Evolutionary conservation across 2,888 invertebrate genomes (phyloP).

Genomic region (Camptogramma bilineatum): DNA sequence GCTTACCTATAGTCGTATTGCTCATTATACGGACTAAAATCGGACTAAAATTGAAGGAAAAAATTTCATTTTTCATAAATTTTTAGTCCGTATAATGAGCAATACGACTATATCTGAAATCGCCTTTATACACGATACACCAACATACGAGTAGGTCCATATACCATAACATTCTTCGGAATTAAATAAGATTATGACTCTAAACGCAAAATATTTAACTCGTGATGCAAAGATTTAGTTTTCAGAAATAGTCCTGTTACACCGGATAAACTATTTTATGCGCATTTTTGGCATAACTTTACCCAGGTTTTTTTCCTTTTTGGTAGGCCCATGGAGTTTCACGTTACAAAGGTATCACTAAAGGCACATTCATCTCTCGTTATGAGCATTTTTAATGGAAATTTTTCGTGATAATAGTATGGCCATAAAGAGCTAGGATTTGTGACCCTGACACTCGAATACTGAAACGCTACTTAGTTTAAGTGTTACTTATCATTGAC

Average conservation of each 20-base stretch:
- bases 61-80: too few species aligned
- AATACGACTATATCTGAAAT: too few species aligned
- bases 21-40: too few species aligned
- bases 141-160: too few species aligned
- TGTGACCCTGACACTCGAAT: slow-evolving; percentile 3
- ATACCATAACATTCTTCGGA: too few species aligned
- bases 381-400: slow-evolving; percentile 43
- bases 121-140: too few species aligned
- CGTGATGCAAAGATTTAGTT: neutral
- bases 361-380: slow-evolving; percentile 43
- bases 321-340: slow-evolving; percentile 37
- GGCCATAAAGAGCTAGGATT: slow-evolving; percentile 32
- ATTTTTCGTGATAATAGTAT: slow-evolving; percentile 29
- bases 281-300: neutral
- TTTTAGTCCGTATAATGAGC: too few species aligned
- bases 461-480: too few species aligned
- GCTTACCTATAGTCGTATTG: too few species aligned
- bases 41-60: too few species aligned
- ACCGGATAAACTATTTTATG: neutral
- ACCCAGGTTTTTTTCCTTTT: neutral
- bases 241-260: neutral
- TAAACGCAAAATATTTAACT: neutral
- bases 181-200: too few species aligned
- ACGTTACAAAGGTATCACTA: slow-evolving; percentile 55
- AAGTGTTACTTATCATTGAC: too few species aligned